Evolutionary conservation across 2,888 invertebrate genomes (phyloP), one percentile per base, ranked within the genome.

Genomic region (Zaprionus bogoriensis): DNA sequence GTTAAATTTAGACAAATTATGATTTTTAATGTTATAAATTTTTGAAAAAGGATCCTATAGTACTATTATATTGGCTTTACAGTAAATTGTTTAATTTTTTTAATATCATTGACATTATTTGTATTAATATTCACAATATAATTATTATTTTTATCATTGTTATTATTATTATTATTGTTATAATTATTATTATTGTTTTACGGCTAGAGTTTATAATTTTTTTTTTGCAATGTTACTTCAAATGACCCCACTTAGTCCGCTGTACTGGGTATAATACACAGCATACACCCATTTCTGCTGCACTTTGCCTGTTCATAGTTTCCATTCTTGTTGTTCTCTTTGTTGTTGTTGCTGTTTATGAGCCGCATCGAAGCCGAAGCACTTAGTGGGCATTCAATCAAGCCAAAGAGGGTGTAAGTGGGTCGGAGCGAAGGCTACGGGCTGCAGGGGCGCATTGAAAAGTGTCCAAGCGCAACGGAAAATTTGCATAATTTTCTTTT

Each of bases 401-500:
- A 65, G 41, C 58, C 27, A 10, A 32, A 22, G 25, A 14, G 14
- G 14, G 23, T 6, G 19, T 17, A n/a, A n/a, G n/a, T n/a, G n/a
- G 41, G 7, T 1, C 9, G 10, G 2, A 1, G 4, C 6, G 25
- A 12, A 2, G 14, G 6, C 17, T 20, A 6, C 12, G 9, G 25
- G n/a, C n/a, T 30, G 19, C 19, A 19, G 19, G 27, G 12, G 30
- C 30, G 9, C 64, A 59, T 62, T 69, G 64, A 59, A 81, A 77
- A 81, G 70, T 77, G 71, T 75, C 60, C 78, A 65, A 77, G 80
- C 75, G 73, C 58, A 73, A 63, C 66, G 62, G 53, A 50, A 69
- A 78, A 82, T 82, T 82, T 84, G 68, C 84, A 82, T 82, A 82
- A 84, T 78, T 66, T 77, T 67, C 68, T 67, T 65, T 78, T 62